Evolutionary conservation across 2,888 invertebrate species (phyloP).

Genomic region (Cynaeus angustus): DNA sequence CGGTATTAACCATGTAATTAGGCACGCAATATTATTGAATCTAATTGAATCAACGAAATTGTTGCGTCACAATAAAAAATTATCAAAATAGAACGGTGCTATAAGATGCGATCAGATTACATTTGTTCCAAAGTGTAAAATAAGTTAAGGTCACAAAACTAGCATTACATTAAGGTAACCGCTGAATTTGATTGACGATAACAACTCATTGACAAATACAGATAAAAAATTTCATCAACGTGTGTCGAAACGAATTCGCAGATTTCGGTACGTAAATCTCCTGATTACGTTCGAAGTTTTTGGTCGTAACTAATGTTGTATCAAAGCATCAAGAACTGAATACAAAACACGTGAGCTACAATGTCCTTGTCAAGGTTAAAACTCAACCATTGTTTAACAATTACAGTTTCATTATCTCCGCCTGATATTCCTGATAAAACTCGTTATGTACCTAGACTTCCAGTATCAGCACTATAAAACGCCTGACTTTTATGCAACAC

Average conservation of each 20-base stretch:
- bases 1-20: conserved; percentile 8
- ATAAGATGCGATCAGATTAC: too few relatives aligned
- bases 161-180: too few relatives aligned
- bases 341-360: conserved; percentile 37
- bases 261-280: neutral
- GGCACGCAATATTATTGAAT: neutral
- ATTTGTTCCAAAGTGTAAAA: too few relatives aligned
- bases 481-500: conserved; percentile 34
- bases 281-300: too few relatives aligned
- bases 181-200: neutral
- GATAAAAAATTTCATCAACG: conserved; percentile 8
- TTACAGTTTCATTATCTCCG: conserved; percentile 44
- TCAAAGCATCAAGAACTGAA: conserved; percentile 24
- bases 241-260: neutral
- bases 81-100: too few relatives aligned
- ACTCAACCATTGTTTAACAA: conserved; percentile 42
- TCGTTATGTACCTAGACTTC: conserved; percentile 1
- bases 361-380: conserved; percentile 50
- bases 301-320: neutral
- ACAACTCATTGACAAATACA: conserved; percentile 8
- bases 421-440: conserved; percentile 43
- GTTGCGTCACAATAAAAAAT: too few relatives aligned
- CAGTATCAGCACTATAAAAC: neutral
- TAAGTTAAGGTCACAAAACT: too few relatives aligned
- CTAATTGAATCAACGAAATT: neutral